A percentile compares a stretch with the other conserved stretches of the same genome.
Conservation (phyloP, 2,113 vertebrate genomes). For the Pedionomus torquatus region DNA sequence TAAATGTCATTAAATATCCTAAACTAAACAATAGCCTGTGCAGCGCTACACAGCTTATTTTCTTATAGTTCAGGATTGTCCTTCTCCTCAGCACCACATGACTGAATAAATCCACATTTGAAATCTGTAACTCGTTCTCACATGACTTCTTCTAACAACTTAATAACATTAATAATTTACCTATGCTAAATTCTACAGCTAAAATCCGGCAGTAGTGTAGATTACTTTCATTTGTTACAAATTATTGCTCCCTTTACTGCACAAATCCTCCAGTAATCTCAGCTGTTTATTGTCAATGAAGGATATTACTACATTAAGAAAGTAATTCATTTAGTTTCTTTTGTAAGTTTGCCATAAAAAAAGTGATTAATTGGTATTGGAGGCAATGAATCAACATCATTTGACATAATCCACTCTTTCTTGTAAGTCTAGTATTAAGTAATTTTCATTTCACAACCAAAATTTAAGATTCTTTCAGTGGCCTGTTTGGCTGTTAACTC, state of each 20-base stretch:
- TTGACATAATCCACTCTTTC: slow-evolving; percentile 8
- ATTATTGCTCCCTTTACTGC: neutral
- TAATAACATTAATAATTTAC: slow-evolving; percentile 27
- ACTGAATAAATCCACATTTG: neutral
- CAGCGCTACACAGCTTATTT: neutral
- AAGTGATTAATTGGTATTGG: neutral
- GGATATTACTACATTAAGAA: slow-evolving; percentile 1
- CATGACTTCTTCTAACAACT: neutral
- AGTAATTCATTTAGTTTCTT: neutral
- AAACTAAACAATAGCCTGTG: neutral
- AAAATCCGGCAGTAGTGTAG: neutral
- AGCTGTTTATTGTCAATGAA: slow-evolving; percentile 42
- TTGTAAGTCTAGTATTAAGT: neutral
- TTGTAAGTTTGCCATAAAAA: neutral
- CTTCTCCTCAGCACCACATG: neutral
- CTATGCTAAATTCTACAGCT: neutral
- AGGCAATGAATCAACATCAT: neutral
- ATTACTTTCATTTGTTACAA: slow-evolving; percentile 21
- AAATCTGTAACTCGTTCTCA: neutral
- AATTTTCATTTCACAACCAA: neutral
- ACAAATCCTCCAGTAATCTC: slow-evolving; percentile 26
- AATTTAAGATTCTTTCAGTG: neutral
- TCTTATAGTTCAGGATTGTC: neutral
- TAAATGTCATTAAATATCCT: neutral
- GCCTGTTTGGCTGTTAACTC: neutral